phyloP scores from a whole-genome alignment of 2,797 vertebrate species.

The Spinus pinus region DNA sequence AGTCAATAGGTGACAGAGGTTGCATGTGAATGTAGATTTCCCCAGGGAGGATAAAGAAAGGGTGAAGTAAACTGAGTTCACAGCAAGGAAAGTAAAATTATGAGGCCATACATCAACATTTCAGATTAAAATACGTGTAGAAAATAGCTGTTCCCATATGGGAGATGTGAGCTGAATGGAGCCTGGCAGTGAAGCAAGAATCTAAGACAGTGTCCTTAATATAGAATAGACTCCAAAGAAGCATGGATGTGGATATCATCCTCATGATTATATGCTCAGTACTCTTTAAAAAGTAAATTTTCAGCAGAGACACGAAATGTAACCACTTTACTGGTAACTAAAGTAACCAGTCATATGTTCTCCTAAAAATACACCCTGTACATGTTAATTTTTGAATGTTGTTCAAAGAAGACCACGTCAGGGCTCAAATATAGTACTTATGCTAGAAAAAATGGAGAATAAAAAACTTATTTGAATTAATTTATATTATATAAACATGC shows the following conservation, averaged over 20 bases:
- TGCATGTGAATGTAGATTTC: neutral
- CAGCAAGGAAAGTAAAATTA: neutral
- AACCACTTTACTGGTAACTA: neutral
- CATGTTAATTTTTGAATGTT: neutral
- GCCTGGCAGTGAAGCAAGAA: neutral
- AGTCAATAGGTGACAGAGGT: neutral
- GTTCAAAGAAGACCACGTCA: neutral
- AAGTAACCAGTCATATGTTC: neutral
- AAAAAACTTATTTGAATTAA: neutral
- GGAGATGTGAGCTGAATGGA: neutral
- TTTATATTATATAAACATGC: neutral
- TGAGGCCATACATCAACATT: neutral
- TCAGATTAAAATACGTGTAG: neutral
- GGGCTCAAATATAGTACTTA: neutral
- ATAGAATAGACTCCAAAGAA: neutral
- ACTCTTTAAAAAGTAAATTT: neutral
- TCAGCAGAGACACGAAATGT: neutral
- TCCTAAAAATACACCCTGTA: neutral
- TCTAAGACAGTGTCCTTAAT: neutral
- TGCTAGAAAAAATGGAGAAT: neutral
- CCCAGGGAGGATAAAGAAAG: neutral
- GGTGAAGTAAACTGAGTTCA: neutral
- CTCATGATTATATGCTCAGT: neutral
- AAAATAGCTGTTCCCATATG: neutral
- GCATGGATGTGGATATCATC: neutral